A percentile compares a stretch with the other conserved stretches of the same genome.
phyloP scores from a whole-genome alignment of 2,888 invertebrate genomes.

The Muschampia plurimacula region DNA sequence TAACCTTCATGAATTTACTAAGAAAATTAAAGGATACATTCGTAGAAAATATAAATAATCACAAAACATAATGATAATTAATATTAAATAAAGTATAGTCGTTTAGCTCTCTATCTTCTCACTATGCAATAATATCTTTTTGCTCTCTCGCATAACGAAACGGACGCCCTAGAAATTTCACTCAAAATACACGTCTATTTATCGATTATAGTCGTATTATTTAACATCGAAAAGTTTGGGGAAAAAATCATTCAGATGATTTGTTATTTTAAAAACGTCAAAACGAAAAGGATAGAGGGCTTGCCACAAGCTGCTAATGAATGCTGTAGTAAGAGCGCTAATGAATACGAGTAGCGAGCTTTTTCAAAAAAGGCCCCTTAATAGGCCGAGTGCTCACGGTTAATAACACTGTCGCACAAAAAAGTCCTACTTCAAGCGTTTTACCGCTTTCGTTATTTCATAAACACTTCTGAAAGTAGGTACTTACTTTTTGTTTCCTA shows the following conservation, averaged over 20 bases:
- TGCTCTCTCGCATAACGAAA: no score
- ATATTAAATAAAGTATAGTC: no score
- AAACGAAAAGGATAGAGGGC: slow-evolving; percentile 25
- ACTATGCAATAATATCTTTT: no score
- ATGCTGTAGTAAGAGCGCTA: slow-evolving; percentile 63
- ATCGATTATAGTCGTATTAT: no score
- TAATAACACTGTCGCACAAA: slow-evolving; percentile 54
- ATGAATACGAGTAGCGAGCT: slow-evolving; percentile 67
- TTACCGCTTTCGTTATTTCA: slow-evolving; percentile 32
- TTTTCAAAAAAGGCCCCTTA: slow-evolving; percentile 66
- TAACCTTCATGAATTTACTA: no score
- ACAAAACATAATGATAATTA: no score
- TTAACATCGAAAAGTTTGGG: neutral
- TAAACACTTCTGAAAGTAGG: slow-evolving; percentile 20
- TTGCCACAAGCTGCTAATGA: slow-evolving; percentile 62
- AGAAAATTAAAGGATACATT: no score
- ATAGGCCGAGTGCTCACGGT: slow-evolving; percentile 57
- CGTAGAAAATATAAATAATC: no score
- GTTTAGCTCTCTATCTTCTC: no score
- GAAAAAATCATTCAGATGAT: slow-evolving; percentile 6
- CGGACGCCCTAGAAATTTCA: no score
- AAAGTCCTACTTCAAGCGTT: slow-evolving; percentile 38
- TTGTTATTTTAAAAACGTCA: slow-evolving; percentile 20
- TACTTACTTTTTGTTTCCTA: slow-evolving; percentile 9
- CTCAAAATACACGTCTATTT: no score